Evolutionary conservation across 2,113 vertebrate species (phyloP), one percentile per base, ranked within the genome.

Genomic region (Hepsetus odoe): DNA sequence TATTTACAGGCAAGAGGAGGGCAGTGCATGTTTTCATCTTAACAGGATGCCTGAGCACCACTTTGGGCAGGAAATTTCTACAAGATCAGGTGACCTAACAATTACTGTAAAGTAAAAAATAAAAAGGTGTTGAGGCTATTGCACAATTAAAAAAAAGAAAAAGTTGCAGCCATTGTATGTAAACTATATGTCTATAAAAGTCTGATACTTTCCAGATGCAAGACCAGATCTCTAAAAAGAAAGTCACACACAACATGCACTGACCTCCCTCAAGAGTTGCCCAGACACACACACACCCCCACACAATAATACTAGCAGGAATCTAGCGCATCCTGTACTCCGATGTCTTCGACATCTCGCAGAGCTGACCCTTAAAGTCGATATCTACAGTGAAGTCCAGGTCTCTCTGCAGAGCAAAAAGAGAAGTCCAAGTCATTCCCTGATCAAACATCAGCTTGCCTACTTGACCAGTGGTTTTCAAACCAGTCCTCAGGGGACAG

Each of bases 341-440:
- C 0, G 94, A 94, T 26, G 96, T 96, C 91, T 95, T 95, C 0
- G 95, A 96, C 80, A 97, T 86, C 89, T 97, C 95, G 0, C 96
- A 97, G 81, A 98, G 91, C 86, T 97, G 95, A 70, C 96, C 96
- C 90, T 96, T 96, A 92, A 98, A 98, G 89, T 97, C 96, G 30
- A 98, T 90, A 83, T 97, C 96, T 0, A 98, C 89, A 65, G 90
- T 95, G 90, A 98, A 98, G 92, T 98, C 96, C 90, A 98, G 90
- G 88, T 98, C 96, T 18, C 96, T 95, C 96, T 98, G 91, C 0
- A 83, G 81, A 73, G 2, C 8, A 59, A 18, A 69, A 26, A 83
- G 11, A 58, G 0, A 3, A 0, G 11, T 0, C n/a, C n/a, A 20
- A 51, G 32, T 59, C 6, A 40, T 24, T 38, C 42, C 5, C 49